Evolutionary conservation across 2,888 invertebrate species (phyloP).

Genomic region (Panzeria rudis): DNA sequence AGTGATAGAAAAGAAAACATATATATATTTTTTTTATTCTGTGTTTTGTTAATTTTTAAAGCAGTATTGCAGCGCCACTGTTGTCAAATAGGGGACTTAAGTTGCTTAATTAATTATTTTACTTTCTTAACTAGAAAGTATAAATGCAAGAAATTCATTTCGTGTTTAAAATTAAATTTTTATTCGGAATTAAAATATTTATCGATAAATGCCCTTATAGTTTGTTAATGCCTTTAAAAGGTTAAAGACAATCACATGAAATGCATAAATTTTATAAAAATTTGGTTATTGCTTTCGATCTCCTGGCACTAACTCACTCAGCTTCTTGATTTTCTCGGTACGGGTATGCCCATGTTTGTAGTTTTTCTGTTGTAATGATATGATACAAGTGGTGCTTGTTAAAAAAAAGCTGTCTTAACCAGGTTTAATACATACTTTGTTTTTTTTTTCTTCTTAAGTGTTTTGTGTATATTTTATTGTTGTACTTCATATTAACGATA

Average conservation of each 20-base stretch:
- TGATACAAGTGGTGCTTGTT: constrained; percentile 58
- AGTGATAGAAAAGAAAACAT: too few relatives aligned
- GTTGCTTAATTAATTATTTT: too few relatives aligned
- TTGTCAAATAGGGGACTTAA: too few relatives aligned
- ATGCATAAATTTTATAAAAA: neutral
- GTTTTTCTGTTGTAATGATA: constrained; percentile 39
- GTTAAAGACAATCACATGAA: neutral
- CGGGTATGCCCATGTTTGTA: neutral
- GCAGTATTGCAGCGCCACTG: too few relatives aligned
- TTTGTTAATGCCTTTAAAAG: neutral
- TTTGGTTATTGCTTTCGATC: neutral
- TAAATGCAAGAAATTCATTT: too few relatives aligned
- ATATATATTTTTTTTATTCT: too few relatives aligned
- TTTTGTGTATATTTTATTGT: constrained; percentile 14
- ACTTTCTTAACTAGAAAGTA: too few relatives aligned
- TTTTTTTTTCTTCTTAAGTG: constrained; percentile 9
- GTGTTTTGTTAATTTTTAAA: too few relatives aligned
- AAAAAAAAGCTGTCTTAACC: constrained; percentile 37
- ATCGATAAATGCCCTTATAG: neutral
- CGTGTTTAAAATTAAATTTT: too few relatives aligned
- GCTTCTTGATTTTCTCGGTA: neutral
- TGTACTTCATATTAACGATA: constrained; percentile 21
- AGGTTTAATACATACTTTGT: constrained; percentile 2
- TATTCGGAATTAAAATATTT: neutral
- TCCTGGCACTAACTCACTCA: constrained; percentile 15